Evolutionary conservation across 2,888 invertebrate species (phyloP).

Genomic region (Ferdinandea cuprea): DNA sequence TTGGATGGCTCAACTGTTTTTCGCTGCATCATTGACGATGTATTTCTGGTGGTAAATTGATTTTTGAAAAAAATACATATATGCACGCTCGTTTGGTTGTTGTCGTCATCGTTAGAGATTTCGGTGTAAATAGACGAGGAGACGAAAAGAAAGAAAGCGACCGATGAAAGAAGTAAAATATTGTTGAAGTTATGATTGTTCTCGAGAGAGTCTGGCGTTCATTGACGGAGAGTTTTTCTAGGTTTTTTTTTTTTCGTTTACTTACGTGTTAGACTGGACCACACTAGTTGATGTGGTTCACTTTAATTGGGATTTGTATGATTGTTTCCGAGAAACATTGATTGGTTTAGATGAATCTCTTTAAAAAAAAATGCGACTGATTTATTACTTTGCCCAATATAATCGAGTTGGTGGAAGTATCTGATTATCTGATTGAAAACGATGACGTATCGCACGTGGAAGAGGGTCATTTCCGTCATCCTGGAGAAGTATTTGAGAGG

Average conservation of each 20-base stretch:
- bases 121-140: conserved; percentile 26
- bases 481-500: background rate
- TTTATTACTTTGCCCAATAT: conserved; percentile 16
- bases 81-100: background rate
- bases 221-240: conserved; percentile 8
- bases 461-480: background rate
- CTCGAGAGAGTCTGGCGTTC: conserved; percentile 10
- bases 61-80: too few species aligned
- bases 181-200: conserved; percentile 57
- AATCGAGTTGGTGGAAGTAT: background rate
- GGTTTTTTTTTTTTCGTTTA: background rate
- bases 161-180: conserved; percentile 42
- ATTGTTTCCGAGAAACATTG: conserved; percentile 42
- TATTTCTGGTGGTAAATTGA: conserved; percentile 67
- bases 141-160: conserved; percentile 39
- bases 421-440: background rate
- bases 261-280: conserved; percentile 59
- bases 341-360: conserved; percentile 40
- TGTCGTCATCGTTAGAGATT: too few species aligned
- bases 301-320: conserved; percentile 45
- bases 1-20: conserved; percentile 50
- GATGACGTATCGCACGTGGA: background rate
- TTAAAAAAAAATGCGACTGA: conserved; percentile 21
- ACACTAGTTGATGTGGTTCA: conserved; percentile 56
- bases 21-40: conserved; percentile 70